Percentiles rank a stretch among this genome's conserved stretches.
Conservation (phyloP, 2,888 invertebrate species). For the Coelogynopora nodosa region DNA sequence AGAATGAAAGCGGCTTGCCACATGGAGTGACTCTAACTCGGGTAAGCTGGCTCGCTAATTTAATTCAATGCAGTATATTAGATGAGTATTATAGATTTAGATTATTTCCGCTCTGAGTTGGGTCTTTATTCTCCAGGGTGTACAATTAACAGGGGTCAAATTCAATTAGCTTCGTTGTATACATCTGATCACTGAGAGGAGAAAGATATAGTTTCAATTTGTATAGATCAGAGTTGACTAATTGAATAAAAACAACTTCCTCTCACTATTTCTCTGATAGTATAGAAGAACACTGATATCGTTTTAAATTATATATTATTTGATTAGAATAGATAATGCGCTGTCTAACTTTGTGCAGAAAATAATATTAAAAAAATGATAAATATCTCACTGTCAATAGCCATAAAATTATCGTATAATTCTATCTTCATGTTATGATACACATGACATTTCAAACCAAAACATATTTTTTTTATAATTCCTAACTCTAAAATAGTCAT, state of each 20-base stretch:
- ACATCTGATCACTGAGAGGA: background rate
- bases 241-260: background rate
- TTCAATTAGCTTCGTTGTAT: background rate
- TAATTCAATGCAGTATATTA: background rate
- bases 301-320: too few species aligned
- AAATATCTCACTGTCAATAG: too few species aligned
- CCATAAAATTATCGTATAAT: too few species aligned
- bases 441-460: too few species aligned
- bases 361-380: too few species aligned
- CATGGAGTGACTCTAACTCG: background rate
- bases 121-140: background rate
- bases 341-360: too few species aligned
- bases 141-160: background rate
- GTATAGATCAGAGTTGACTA: background rate
- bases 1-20: background rate
- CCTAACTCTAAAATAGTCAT: too few species aligned
- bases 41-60: background rate
- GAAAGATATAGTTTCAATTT: background rate
- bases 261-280: background rate
- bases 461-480: too few species aligned
- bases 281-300: background rate
- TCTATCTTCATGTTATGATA: too few species aligned
- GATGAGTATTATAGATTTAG: background rate
- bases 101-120: background rate
- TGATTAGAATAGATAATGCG: too few species aligned